A percentile compares a stretch with the other conserved stretches of the same genome.
Evolutionary conservation across 2,113 vertebrate genomes (phyloP).

Genomic region (Aramus guarauna): DNA sequence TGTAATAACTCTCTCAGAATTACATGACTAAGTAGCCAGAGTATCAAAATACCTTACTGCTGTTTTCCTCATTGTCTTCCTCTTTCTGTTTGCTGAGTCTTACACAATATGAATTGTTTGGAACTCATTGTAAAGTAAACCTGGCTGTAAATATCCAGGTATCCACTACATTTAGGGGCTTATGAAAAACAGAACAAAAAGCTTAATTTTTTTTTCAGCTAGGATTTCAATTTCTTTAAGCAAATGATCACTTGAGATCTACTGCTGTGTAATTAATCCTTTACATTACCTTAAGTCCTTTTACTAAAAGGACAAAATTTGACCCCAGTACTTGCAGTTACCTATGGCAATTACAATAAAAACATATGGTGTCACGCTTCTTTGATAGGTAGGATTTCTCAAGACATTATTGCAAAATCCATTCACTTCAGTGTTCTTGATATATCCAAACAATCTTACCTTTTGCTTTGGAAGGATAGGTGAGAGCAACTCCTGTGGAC

Average conservation of each 20-base stretch:
- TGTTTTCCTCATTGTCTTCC: background rate
- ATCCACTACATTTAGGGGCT: background rate
- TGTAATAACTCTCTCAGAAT: background rate
- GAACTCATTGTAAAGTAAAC: background rate
- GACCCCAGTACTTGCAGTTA: background rate
- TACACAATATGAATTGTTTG: background rate
- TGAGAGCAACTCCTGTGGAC: background rate
- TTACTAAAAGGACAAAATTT: background rate
- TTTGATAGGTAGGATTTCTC: background rate
- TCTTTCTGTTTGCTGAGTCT: background rate
- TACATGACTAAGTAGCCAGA: background rate
- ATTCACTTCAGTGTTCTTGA: background rate
- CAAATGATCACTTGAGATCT: background rate
- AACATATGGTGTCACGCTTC: background rate
- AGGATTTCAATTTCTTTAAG: background rate
- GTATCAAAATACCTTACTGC: background rate
- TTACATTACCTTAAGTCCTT: background rate
- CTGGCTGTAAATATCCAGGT: background rate
- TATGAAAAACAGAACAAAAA: background rate
- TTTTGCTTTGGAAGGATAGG: background rate
- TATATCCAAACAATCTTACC: background rate
- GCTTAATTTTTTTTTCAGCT: background rate
- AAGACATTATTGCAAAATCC: background rate
- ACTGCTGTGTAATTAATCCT: background rate
- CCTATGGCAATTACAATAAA: background rate